Conservation (phyloP, 2,797 vertebrate species). For the Coendou prehensilis region DNA sequence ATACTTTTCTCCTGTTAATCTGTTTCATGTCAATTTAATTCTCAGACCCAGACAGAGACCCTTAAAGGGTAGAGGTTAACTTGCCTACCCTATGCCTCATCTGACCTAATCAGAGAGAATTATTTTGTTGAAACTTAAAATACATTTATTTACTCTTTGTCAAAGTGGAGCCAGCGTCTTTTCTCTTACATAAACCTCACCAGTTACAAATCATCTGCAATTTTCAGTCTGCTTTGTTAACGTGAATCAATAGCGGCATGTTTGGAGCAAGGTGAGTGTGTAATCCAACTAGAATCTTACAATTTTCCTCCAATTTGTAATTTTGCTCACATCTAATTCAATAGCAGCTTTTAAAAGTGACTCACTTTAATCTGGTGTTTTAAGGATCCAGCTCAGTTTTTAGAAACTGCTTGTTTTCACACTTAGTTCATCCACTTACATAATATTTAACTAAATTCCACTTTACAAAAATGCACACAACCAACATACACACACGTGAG, state of each 20-base stretch:
- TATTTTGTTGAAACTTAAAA: slow-evolving; percentile 21
- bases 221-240: slow-evolving; percentile 18
- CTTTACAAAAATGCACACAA: not conserved
- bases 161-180: not conserved
- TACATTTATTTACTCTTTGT: not conserved
- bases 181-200: not conserved
- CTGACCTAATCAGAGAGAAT: not conserved
- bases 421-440: not conserved
- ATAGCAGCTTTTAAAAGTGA: slow-evolving; percentile 5
- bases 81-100: not conserved
- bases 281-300: not conserved
- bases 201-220: not conserved
- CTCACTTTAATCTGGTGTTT: not conserved
- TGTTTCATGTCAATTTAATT: not conserved
- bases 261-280: not conserved
- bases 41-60: not conserved
- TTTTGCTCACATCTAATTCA: slow-evolving; percentile 9
- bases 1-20: not conserved
- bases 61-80: not conserved
- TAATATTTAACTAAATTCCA: slow-evolving; percentile 37
- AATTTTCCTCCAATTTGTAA: not conserved
- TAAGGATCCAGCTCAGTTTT: slow-evolving; percentile 39
- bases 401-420: slow-evolving; percentile 61
- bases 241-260: not conserved
- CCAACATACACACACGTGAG: not conserved